Conservation (phyloP, 2,797 vertebrate genomes). For the Fistularia tabacaria region DNA sequence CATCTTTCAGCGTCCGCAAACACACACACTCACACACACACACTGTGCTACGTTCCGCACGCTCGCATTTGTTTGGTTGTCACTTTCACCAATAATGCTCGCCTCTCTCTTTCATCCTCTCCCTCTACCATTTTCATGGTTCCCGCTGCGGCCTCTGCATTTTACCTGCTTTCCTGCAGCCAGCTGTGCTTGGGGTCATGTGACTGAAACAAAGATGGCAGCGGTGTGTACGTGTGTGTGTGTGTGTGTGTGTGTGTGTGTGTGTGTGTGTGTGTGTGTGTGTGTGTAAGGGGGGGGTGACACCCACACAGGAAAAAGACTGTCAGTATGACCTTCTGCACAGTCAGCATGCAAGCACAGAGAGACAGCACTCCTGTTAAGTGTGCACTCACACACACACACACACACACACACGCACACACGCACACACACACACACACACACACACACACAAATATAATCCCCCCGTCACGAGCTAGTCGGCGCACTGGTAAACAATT, state of each 20-base stretch:
- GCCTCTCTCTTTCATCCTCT: not conserved
- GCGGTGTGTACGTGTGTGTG: no score
- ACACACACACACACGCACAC: slow-evolving; percentile 37
- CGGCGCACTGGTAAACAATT: slow-evolving; percentile 36
- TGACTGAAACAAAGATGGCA: not conserved
- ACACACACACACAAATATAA: no score
- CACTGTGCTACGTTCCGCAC: no score
- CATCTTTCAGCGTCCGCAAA: no score
- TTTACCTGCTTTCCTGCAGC: slow-evolving; percentile 6
- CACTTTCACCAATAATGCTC: not conserved
- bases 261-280: slow-evolving; percentile 9
- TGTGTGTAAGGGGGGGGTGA: slow-evolving; percentile 10
- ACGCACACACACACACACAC: slow-evolving; percentile 1
- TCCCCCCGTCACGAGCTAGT: slow-evolving; percentile 12
- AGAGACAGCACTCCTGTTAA: not conserved
- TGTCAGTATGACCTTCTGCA: slow-evolving; percentile 62
- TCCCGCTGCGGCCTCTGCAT: not conserved
- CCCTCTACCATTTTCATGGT: slow-evolving; percentile 1
- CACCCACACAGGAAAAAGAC: slow-evolving; percentile 1
- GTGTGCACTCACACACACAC: slow-evolving; percentile 25
- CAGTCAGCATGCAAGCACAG: slow-evolving; percentile 48
- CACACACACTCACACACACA: no score
- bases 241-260: no score
- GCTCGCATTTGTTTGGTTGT: not conserved
- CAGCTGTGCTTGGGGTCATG: slow-evolving; percentile 11